Base-by-base conservation (phyloP, 1,140 invertebrate species). In the Proctacanthus coquilletti region DNA sequence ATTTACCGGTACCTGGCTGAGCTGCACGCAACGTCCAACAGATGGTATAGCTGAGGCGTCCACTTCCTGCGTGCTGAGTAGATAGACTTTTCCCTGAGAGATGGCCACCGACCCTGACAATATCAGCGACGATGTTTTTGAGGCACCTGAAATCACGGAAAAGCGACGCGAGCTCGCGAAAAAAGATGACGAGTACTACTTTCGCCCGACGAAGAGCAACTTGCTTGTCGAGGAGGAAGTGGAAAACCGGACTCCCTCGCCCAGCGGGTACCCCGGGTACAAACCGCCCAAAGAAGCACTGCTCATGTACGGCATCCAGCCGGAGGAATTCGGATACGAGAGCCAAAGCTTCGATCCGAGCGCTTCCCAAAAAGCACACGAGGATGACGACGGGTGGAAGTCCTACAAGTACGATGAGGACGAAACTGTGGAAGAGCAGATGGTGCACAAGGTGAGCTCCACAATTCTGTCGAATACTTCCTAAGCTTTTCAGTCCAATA, bases 111-210 rank as follows among this genome's bases (percentile, higher is more conserved):
- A 58, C 41, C 50, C 55, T 18, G 77, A 80, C 55, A 79, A 71
- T 45, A 78, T 82, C 70, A 78, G 75, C 48, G 80, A 85, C 52
- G 80, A 84, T 52, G 81, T 84, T 10, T 84, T 84, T 47, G 78
- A 82, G 51, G 66, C 70, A 43, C 48, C 49, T 18, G 55, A 59
- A 45, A 59, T 51, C 14, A 54, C 50, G 3, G 51, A 54, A 34
- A 45, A 50, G 14, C 53, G 55, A 42, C 49, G 52, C 4, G 13
- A 27, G 23, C 23, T 9, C 23, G n/a, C n/a, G n/a, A 32, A 32
- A 13, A 15, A 32, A 10, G 10, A 32, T 17, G 17, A 32, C 5
- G 30, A 32, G 8, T 32, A 40, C 37, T 15, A 38, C 39, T 27
- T 27, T 13, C 23, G 13, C 8, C 23, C 17, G 13, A 35, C 5